Evolutionary conservation across 2,797 vertebrate species (phyloP), one percentile per base, ranked within the genome.

Genomic region (Rhinichthys osculus): DNA sequence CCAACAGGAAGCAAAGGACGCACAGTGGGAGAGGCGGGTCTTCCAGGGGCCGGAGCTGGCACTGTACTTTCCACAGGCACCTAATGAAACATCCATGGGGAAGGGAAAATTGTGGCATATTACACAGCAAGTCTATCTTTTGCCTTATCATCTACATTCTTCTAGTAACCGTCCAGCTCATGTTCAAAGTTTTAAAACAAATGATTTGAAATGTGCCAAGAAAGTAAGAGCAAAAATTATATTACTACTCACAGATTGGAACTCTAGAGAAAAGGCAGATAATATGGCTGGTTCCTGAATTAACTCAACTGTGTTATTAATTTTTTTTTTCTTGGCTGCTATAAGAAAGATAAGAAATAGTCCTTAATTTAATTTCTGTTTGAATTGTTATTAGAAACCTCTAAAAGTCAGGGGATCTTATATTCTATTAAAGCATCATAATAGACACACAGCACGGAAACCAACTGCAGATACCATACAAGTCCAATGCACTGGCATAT

Each of bases 391-490:
- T 83, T 69, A 30, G 19, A 44, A 82, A 42, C 14, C 35, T 57
- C 52, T 57, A 40, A 78, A 14, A 40, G 16, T 35, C 42, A 67
- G 5, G 38, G 76, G 17, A 64, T 50, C 44, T 87, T 70, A 62
- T 52, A 66, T 67, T 84, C 4, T 30, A 76, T 40, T 40, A 52
- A n/a, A 67, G 42, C 78, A 87, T 52, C 78, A 71, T 76, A 76
- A 80, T 76, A 84, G 40, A 85, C 69, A 94, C 94, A 96, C 96
- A 96, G n/a, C 93, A 94, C 93, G 93, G 94, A 93, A 95, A 91
- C 95, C 96, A 97, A 96, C 97, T 96, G 96, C 94, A 97, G 97
- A 97, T 97, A 97, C 97, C 97, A 95, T 87, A 83, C 59, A 90
- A 81, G 71, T 94, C 96, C 94, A 95, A 96, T 93, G 96, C 95